phyloP scores from a whole-genome alignment of 53 echinoderm and acorn worm species.

The Astropecten irregularis region DNA sequence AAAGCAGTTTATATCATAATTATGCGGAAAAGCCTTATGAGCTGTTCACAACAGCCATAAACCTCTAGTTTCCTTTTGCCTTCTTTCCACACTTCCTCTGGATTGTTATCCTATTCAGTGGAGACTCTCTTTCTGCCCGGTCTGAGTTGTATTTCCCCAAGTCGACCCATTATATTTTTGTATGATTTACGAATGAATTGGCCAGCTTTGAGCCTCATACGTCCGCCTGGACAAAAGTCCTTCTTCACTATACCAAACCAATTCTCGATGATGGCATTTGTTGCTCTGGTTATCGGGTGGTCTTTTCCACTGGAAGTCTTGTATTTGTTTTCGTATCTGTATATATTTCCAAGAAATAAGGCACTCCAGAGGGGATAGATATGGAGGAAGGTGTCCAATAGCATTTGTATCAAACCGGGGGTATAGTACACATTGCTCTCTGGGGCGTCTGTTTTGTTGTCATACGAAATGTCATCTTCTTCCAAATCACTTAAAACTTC shows the following conservation, averaged over 20 bases:
- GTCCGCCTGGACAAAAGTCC: neutral
- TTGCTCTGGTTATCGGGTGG: neutral
- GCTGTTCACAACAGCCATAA: too few relatives aligned
- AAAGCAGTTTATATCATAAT: too few relatives aligned
- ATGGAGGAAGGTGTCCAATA: conserved; percentile 11
- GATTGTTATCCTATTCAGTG: neutral
- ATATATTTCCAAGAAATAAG: conserved; percentile 16
- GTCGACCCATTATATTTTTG: neutral
- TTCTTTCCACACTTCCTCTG: neutral
- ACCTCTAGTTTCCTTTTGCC: too few relatives aligned
- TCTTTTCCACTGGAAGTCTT: neutral
- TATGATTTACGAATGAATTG: conserved; percentile 21
- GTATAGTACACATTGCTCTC: conserved; percentile 3
- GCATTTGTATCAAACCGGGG: neutral
- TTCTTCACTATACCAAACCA: conserved; percentile 52
- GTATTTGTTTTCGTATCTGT: neutral
- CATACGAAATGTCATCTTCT: too few relatives aligned
- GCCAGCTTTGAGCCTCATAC: conserved; percentile 12
- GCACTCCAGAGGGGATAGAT: conserved; percentile 54
- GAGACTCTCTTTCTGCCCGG: neutral
- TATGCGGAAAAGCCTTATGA: too few relatives aligned
- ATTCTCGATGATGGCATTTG: conserved; percentile 21
- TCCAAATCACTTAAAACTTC: neutral
- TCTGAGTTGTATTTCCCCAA: conserved; percentile 4
- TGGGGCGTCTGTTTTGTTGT: neutral